These are phyloP conservation scores for Pteria penguin DNA, from an alignment of 2,888 invertebrate species.

Conservation along the genomic window DNA sequence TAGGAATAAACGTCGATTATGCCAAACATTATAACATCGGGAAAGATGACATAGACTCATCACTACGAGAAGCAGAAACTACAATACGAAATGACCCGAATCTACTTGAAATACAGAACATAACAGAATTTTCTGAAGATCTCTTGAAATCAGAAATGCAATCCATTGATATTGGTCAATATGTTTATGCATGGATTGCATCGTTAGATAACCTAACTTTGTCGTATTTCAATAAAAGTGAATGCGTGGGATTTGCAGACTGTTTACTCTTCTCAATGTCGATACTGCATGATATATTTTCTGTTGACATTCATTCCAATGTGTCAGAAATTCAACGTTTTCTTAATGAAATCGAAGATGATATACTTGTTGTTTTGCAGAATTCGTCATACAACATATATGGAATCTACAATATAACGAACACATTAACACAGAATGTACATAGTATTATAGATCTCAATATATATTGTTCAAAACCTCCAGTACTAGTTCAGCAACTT, in stretches of 20 bases:
- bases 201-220: background rate
- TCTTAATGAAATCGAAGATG: background rate
- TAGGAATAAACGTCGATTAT: constrained; percentile 8
- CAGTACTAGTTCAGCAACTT: constrained; percentile 2
- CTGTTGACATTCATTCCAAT: background rate
- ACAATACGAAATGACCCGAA: background rate
- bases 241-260: constrained; percentile 6
- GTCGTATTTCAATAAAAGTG: constrained; percentile 1
- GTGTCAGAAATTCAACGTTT: background rate
- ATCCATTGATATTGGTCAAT: background rate
- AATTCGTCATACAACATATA: background rate
- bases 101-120: background rate
- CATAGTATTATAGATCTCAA: constrained; percentile 2
- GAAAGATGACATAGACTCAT: background rate
- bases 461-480: constrained; percentile 40
- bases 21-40: constrained; percentile 11
- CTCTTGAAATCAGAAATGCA: background rate
- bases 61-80: background rate
- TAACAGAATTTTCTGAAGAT: background rate
- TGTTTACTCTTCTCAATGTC: background rate
- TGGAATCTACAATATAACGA: background rate
- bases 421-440: background rate
- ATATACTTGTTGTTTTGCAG: background rate
- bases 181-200: constrained; percentile 7
- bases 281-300: background rate